Evolutionary conservation across 1,140 invertebrate genomes (phyloP).

Genomic region (Drosophila busckii): DNA sequence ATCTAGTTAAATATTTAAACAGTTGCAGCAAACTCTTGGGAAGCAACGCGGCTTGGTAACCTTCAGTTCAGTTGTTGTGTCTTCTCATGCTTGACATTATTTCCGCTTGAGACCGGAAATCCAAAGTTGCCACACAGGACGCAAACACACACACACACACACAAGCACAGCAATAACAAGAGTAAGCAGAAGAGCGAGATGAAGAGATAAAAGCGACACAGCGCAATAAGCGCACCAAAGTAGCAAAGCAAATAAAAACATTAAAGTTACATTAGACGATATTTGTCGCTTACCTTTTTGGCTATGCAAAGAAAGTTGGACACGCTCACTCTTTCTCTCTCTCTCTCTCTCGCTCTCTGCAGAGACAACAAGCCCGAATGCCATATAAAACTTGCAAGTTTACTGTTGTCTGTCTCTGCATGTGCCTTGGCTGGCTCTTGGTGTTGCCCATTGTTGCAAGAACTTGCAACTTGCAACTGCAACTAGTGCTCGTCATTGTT

Average conservation of each 20-base stretch:
- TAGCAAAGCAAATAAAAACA: constrained; percentile 58
- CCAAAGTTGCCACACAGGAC: constrained; percentile 48
- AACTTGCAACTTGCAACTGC: constrained; percentile 20
- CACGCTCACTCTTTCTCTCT: too few species aligned
- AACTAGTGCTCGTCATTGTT: constrained; percentile 34
- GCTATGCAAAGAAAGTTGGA: constrained; percentile 31
- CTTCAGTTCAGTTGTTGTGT: constrained; percentile 28
- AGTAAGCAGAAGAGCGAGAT: constrained; percentile 67
- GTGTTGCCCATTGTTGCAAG: too few species aligned
- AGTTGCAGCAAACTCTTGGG: constrained; percentile 12
- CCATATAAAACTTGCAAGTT: constrained; percentile 41
- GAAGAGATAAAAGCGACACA: constrained; percentile 43
- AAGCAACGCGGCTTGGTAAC: constrained; percentile 12
- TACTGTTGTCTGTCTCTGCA: constrained; percentile 22
- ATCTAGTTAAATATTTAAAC: constrained; percentile 43
- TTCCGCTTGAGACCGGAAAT: constrained; percentile 50
- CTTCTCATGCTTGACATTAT: constrained; percentile 55
- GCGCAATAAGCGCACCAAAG: constrained; percentile 45
- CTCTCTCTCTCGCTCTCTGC: too few species aligned
- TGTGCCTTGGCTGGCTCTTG: too few species aligned
- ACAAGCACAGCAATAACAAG: constrained; percentile 10
- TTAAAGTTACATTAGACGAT: constrained; percentile 55
- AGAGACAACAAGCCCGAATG: constrained; percentile 7
- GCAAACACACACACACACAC: constrained; percentile 13
- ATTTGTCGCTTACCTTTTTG: constrained; percentile 39